These are phyloP conservation scores for Ischnura elegans DNA, from an alignment of 2,888 invertebrate species.

Conservation along the genomic window DNA sequence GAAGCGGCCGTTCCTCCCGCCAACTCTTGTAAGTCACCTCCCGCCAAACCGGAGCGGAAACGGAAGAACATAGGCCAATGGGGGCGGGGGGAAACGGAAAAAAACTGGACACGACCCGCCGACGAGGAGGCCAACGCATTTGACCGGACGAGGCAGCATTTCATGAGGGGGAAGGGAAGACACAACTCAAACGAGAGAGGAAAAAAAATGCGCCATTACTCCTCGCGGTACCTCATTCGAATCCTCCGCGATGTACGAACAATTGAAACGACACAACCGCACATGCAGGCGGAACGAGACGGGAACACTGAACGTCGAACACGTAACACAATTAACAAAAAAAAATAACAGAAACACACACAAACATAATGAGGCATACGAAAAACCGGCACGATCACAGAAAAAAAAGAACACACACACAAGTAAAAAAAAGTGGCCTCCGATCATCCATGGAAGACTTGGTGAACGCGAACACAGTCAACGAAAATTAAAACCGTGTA, in stretches of 20 bases:
- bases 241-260: too few species aligned
- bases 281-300: slow-evolving; percentile 10
- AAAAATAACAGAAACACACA: too few species aligned
- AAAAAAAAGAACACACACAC: not conserved
- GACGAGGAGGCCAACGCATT: not conserved
- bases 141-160: not conserved
- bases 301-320: not conserved
- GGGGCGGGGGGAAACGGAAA: not conserved
- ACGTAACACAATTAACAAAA: not conserved
- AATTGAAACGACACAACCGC: not conserved
- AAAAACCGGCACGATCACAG: not conserved
- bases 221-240: not conserved
- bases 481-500: too few species aligned
- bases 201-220: not conserved
- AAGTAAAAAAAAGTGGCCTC: not conserved
- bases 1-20: not conserved
- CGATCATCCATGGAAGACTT: too few species aligned
- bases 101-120: not conserved
- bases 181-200: not conserved
- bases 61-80: not conserved
- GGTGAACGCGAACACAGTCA: too few species aligned
- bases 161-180: not conserved
- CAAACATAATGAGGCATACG: not conserved
- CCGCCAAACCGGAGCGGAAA: not conserved
- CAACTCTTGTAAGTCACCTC: not conserved